Conservation (phyloP, 2,888 invertebrate genomes). For the Eupithecia subumbrata region DNA sequence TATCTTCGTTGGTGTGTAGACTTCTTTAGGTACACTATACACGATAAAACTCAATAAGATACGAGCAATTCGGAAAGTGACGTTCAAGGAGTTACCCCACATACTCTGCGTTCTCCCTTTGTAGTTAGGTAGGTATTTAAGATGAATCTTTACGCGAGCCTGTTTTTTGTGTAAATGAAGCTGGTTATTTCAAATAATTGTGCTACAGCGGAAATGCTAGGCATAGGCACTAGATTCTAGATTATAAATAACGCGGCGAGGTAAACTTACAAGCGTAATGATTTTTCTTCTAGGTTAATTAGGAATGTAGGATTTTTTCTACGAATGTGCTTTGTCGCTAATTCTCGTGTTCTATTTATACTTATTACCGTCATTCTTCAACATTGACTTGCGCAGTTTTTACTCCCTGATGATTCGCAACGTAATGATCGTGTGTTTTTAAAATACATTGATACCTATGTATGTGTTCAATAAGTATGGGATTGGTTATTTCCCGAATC, state of each 20-base stretch:
- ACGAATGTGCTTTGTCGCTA: conserved; percentile 15
- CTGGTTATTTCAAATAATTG: conserved; percentile 39
- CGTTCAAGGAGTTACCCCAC: no score
- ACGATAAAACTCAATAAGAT: no score
- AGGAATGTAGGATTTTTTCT: conserved; percentile 25
- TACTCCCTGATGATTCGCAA: background rate
- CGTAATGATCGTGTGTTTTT: background rate
- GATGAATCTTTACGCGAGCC: background rate
- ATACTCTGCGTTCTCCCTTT: no score
- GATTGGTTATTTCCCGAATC: no score
- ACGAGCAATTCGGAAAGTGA: background rate
- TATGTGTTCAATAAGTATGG: no score
- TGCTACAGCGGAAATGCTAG: conserved; percentile 39
- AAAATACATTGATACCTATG: background rate
- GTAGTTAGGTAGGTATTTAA: no score
- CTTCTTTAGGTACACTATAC: no score
- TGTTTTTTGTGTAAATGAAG: conserved; percentile 20
- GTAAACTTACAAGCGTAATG: conserved; percentile 21
- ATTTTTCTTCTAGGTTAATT: conserved; percentile 28
- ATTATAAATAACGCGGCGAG: conserved; percentile 26
- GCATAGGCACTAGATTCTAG: conserved; percentile 37
- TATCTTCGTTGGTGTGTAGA: no score
- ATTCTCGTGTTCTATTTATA: background rate
- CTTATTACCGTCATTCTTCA: background rate
- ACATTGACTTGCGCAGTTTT: conserved; percentile 1